phyloP scores from a whole-genome alignment of 2,113 vertebrate genomes.

The Stercorarius parasiticus region DNA sequence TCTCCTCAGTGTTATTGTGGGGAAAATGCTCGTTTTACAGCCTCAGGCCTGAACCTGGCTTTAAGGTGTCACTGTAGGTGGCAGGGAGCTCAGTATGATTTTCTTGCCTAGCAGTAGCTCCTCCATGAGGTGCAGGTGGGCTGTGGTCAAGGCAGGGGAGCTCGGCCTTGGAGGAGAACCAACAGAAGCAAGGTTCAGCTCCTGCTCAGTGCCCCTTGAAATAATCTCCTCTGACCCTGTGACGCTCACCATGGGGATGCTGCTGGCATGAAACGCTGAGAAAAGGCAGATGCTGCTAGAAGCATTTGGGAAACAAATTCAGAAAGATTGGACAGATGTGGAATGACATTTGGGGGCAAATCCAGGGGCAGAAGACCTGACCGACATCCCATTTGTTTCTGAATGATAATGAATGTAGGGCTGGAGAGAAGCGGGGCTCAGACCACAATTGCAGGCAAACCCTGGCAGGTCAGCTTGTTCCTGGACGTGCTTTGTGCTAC shows the following conservation, averaged over 20 bases:
- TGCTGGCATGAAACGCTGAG: fast-evolving
- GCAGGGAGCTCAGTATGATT: neutral
- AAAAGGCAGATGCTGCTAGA: neutral
- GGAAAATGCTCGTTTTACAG: neutral
- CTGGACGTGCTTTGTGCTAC: neutral
- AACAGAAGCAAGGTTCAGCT: neutral
- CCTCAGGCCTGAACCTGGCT: neutral
- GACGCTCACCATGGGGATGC: fast-evolving
- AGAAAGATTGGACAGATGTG: neutral
- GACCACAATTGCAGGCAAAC: fast-evolving
- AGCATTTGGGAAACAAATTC: neutral
- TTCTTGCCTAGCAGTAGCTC: neutral
- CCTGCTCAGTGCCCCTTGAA: neutral
- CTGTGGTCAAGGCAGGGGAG: fast-evolving
- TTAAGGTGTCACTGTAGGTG: neutral
- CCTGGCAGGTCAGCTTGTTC: neutral
- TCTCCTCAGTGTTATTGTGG: neutral
- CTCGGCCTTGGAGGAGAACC: fast-evolving
- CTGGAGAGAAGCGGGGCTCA: neutral
- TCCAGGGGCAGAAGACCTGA: neutral
- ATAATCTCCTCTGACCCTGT: neutral
- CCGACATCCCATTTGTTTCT: neutral
- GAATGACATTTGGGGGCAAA: neutral
- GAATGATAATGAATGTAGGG: neutral
- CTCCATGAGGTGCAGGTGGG: neutral